Evolutionary conservation across 2,888 invertebrate species (phyloP).

Genomic region (Lypha dubia): DNA sequence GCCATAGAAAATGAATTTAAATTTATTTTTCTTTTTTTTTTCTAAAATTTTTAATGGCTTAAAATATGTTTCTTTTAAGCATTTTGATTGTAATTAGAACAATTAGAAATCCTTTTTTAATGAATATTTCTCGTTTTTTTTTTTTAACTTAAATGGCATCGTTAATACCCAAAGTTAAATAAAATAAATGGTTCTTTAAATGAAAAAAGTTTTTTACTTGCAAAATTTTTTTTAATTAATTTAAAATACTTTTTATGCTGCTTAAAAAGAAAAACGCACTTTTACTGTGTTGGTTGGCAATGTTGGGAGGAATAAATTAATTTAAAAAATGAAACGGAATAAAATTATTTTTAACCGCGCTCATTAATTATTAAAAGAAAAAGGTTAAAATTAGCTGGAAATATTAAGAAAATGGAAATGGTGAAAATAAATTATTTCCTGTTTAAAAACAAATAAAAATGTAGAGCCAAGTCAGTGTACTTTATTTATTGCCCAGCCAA

Average conservation of each 20-base stretch:
- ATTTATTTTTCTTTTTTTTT: neutral
- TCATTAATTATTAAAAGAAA: slow-evolving; percentile 57
- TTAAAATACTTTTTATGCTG: neutral
- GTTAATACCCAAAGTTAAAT: slow-evolving; percentile 28
- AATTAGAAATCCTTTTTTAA: slow-evolving; percentile 11
- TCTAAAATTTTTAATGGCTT: neutral
- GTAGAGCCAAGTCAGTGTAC: slow-evolving; percentile 9
- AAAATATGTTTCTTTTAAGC: neutral
- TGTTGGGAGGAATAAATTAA: slow-evolving; percentile 15
- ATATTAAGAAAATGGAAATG: slow-evolving; percentile 1
- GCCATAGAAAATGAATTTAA: neutral
- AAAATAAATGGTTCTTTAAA: slow-evolving; percentile 4
- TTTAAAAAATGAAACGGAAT: neutral
- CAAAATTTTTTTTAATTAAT: slow-evolving; percentile 12
- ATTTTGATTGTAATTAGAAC: slow-evolving; percentile 2
- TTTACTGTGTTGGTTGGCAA: slow-evolving; percentile 16
- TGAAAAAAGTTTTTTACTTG: slow-evolving; percentile 18
- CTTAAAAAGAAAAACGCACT: slow-evolving; percentile 1
- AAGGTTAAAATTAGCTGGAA: slow-evolving; percentile 49
- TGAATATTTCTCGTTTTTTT: neutral
- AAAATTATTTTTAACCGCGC: slow-evolving; percentile 46
- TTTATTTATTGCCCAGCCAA: neutral
- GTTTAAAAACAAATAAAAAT: slow-evolving; percentile 2
- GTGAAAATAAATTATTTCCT: neutral
- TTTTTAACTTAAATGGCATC: neutral